Evolutionary conservation across 2,113 vertebrate species (phyloP).

Genomic region (Gobiocypris rarus): DNA sequence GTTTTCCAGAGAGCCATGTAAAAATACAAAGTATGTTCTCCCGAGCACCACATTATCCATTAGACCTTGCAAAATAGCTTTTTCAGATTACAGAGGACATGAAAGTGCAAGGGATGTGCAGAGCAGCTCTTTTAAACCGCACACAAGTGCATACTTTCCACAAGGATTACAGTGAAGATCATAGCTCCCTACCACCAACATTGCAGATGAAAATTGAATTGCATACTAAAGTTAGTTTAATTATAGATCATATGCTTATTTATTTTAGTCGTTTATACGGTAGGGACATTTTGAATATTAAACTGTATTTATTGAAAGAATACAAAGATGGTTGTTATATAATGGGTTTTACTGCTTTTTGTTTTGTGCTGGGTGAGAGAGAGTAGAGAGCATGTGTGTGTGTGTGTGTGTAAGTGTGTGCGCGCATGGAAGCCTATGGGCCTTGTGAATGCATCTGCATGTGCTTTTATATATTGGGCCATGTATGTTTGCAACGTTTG

Average conservation of each 20-base stretch:
- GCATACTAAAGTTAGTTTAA: constrained; percentile 19
- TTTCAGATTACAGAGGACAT: constrained; percentile 37
- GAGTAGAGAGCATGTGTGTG: background rate
- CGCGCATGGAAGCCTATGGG: background rate
- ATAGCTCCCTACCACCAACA: constrained; percentile 5
- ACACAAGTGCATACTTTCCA: background rate
- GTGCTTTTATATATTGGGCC: background rate
- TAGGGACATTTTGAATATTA: background rate
- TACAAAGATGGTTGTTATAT: constrained; percentile 6
- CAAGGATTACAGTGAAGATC: constrained; percentile 26
- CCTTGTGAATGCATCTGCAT: background rate
- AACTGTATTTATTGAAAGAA: constrained; percentile 8
- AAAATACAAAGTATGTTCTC: constrained; percentile 2
- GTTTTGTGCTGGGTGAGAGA: background rate
- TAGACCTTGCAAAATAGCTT: constrained; percentile 29
- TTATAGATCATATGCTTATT: constrained; percentile 23
- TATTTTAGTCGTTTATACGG: constrained; percentile 1
- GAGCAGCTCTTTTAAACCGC: constrained; percentile 8
- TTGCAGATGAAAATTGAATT: constrained; percentile 23
- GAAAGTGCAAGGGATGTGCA: constrained; percentile 2
- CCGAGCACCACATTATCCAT: background rate
- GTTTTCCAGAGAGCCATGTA: background rate
- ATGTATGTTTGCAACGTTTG: constrained; percentile 5
- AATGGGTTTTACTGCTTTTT: background rate
- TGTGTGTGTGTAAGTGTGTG: too few species aligned